These are phyloP conservation scores for Apantesis nais DNA, from an alignment of 2,888 invertebrate genomes.

Conservation along the genomic window DNA sequence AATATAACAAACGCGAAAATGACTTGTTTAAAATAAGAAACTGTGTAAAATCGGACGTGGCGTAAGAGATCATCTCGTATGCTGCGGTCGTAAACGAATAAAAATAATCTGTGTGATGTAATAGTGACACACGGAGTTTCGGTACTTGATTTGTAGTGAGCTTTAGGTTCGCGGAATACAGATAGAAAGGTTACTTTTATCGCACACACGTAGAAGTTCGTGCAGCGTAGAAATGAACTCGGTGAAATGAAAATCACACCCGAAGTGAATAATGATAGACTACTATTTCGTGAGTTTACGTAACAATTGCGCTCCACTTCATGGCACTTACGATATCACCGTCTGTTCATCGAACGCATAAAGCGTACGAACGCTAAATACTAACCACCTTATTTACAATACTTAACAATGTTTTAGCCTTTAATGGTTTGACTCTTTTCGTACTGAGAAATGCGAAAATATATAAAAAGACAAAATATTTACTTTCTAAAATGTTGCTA, in stretches of 20 bases:
- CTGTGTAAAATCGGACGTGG: constrained; percentile 54
- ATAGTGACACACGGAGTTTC: constrained; percentile 53
- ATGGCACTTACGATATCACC: constrained; percentile 14
- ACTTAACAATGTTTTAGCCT: background rate
- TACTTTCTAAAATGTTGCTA: background rate
- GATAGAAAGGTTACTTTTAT: constrained; percentile 55
- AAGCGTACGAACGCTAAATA: constrained; percentile 4
- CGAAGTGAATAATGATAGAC: constrained; percentile 62
- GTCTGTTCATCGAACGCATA: constrained; percentile 3
- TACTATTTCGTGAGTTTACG: constrained; percentile 43
- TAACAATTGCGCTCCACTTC: constrained; percentile 40
- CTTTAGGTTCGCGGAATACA: constrained; percentile 53
- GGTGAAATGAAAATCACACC: constrained; percentile 58
- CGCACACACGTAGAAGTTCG: constrained; percentile 34
- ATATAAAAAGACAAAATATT: background rate
- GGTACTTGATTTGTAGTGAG: constrained; percentile 41
- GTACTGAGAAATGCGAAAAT: background rate
- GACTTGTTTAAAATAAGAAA: constrained; percentile 44
- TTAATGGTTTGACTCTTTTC: background rate
- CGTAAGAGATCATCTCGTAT: constrained; percentile 52
- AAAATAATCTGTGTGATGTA: constrained; percentile 61
- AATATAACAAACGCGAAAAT: constrained; percentile 52
- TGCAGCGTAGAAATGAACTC: constrained; percentile 52
- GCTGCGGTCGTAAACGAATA: constrained; percentile 54
- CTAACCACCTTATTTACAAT: background rate